Base-by-base conservation (phyloP, 2,888 invertebrate genomes). In the Tubulanus polymorphus region DNA sequence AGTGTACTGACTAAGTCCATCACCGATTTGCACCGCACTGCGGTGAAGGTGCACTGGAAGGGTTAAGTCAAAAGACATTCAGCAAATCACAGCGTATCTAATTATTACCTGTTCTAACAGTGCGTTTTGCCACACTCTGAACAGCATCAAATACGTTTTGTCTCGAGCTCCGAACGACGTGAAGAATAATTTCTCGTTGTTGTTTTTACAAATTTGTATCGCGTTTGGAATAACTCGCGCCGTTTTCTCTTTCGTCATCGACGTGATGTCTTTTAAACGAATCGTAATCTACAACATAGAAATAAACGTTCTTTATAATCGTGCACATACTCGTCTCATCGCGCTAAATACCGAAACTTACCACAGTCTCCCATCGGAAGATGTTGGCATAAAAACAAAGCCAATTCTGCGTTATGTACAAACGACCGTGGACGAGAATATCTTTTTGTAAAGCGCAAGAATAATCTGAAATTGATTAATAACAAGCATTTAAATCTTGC, bases 361-460 rank as follows among this genome's bases (percentile, higher is more conserved):
- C 83, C 75, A 85, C 85, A 5, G 93, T 95, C 81, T 95, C 94
- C 94, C 94, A 96, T 71, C 92, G 87, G 80, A 97, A 93, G 75
- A 97, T 95, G 80, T 93, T 96, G 25, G 96, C 94, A 83, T 96
- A 91, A 83, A 97, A 97, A 80, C 95, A 95, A 59, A 96, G 85
- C 84, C 90, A 93, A 80, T 91, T 91, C 82, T 93, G 93, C 0
- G 95, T 92, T 48, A 95, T 89, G 82, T 95, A 97, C 70, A 97
- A 84, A 27, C 96, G 86, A 18, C 97, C 97, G 78, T 97, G 97
- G 6, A 91, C 89, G 60, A 97, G 83, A 73, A 97, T 95, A 78
- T 97, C 96, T 74, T 91, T 89, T 79, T 96, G 96, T 41, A 95
- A 83, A 8, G 96, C 96, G 83, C 96, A 96, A 18, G 95, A 93